Conservation (phyloP, 2,888 invertebrate species). For the Pyrrhia umbra region DNA sequence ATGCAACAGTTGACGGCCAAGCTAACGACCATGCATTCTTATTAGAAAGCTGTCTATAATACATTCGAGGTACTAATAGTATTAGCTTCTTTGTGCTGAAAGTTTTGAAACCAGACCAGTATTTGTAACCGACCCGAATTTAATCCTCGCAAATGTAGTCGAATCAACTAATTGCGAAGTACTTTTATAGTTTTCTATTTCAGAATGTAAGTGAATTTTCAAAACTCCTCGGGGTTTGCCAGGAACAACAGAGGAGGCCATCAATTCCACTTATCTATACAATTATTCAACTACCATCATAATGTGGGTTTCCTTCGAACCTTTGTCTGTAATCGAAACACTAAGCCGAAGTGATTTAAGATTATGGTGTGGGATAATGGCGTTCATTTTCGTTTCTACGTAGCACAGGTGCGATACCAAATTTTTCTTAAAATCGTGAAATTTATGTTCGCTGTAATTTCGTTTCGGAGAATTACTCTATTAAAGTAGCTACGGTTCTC, state of each 20-base stretch:
- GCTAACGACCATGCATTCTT: too few species aligned
- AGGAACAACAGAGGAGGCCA: constrained; percentile 71
- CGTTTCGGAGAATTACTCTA: constrained; percentile 71
- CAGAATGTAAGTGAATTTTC: constrained; percentile 29
- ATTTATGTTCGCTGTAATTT: constrained; percentile 78
- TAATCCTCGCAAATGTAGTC: neutral
- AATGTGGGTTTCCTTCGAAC: constrained; percentile 87
- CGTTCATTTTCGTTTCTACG: constrained; percentile 84
- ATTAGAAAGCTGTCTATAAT: too few species aligned
- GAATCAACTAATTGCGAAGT: constrained; percentile 7
- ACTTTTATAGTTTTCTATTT: constrained; percentile 9
- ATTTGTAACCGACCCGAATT: neutral
- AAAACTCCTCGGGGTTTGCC: constrained; percentile 48
- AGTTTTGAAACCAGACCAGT: neutral
- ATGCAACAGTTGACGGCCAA: too few species aligned
- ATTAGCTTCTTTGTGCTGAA: neutral
- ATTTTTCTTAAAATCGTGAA: constrained; percentile 83
- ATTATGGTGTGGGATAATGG: constrained; percentile 89
- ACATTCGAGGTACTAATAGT: neutral
- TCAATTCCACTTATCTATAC: constrained; percentile 87
- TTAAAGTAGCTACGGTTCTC: constrained; percentile 49
- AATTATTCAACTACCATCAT: constrained; percentile 89
- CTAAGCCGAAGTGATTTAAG: constrained; percentile 89
- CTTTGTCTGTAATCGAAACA: constrained; percentile 90
- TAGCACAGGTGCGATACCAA: constrained; percentile 83